Base-by-base conservation (phyloP, 2,888 invertebrate genomes). In the Platypus cylindrus region DNA sequence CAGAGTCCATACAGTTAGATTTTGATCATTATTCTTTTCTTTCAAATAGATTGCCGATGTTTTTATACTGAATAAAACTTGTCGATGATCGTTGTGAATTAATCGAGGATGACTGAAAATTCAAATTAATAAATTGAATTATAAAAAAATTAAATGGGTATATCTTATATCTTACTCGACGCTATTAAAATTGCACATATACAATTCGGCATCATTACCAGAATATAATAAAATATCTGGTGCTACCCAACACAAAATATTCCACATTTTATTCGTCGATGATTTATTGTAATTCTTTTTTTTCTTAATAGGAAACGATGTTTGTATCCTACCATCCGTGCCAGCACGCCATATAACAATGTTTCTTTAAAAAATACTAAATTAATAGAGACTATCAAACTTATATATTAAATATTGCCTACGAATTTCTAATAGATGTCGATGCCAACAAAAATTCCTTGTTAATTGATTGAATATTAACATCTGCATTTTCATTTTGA, bases 331-430 rank as follows among this genome's bases (percentile, higher is more conserved):
- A 5, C 70, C 70, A 52, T 75, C 76, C 5, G 72, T 71, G 12
- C 71, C 65, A 38, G 75, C 74, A 24, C 71, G 68, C 78, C 78
- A 79, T 37, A 80, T 65, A 43, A 66, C 68, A 30, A 79, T 59
- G 30, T 61, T 61, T 20, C 75, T 73, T 17, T 27, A 43, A 46
- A 26, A 38, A 16, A 34, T n/a, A n/a, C n/a, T n/a, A n/a, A n/a
- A n/a, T n/a, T n/a, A n/a, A n/a, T n/a, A n/a, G n/a, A n/a, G n/a
- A n/a, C n/a, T n/a, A n/a, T n/a, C n/a, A n/a, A n/a, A n/a, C n/a
- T n/a, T n/a, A n/a, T n/a, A n/a, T n/a, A n/a, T n/a, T n/a, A n/a
- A n/a, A n/a, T n/a, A n/a, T n/a, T n/a, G n/a, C n/a, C n/a, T n/a
- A n/a, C n/a, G n/a, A n/a, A n/a, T n/a, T n/a, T n/a, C n/a, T n/a